phyloP scores from a whole-genome alignment of 2,888 invertebrate species.

The Hylaea fasciaria region DNA sequence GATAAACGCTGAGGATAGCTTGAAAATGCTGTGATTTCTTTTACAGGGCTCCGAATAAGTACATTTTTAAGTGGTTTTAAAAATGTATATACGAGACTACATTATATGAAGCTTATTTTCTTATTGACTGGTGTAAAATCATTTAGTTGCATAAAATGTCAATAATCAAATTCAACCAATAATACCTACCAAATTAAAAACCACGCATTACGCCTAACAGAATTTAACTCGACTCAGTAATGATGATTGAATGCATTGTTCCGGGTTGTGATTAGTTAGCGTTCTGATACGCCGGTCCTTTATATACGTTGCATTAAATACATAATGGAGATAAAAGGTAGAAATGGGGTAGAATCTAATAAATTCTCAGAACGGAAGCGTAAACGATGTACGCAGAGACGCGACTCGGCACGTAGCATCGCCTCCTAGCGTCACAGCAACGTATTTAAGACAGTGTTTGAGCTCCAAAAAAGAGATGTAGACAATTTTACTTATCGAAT shows the following conservation, averaged over 20 bases:
- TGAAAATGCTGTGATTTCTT: conserved; percentile 18
- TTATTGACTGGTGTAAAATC: too few species aligned
- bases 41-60: not conserved
- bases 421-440: conserved; percentile 45
- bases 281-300: conserved; percentile 57
- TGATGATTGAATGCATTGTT: conserved; percentile 52
- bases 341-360: conserved; percentile 80
- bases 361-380: conserved; percentile 80
- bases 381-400: conserved; percentile 80
- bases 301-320: conserved; percentile 72
- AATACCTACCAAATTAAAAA: conserved; percentile 4
- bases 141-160: too few species aligned
- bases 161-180: not conserved
- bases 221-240: conserved; percentile 32
- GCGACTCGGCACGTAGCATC: conserved; percentile 70
- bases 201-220: conserved; percentile 13
- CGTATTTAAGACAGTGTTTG: conserved; percentile 46
- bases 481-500: not conserved
- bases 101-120: too few species aligned
- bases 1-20: conserved; percentile 38
- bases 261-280: conserved; percentile 54
- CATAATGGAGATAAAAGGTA: conserved; percentile 79
- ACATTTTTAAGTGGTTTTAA: too few species aligned
- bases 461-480: conserved; percentile 1
- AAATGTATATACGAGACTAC: too few species aligned